These are phyloP conservation scores for Lepidonotus clava DNA, from an alignment of 2,888 invertebrate genomes.

Conservation along the genomic window DNA sequence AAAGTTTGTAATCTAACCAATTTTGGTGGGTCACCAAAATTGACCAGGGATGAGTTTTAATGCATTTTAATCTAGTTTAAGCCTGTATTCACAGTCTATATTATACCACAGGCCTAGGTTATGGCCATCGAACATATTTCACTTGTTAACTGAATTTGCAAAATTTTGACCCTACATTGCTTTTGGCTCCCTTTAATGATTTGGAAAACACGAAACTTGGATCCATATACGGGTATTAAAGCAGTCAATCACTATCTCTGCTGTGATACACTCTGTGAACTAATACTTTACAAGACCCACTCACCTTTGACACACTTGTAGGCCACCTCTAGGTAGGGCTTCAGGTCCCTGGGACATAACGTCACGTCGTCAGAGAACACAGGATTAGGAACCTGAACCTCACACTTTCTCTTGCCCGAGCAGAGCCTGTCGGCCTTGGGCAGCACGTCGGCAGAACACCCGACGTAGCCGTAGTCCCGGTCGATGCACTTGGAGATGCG, in stretches of 20 bases:
- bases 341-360: constrained; percentile 39
- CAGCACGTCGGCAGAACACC: constrained; percentile 48
- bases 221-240: neutral
- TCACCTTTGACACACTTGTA: constrained; percentile 52
- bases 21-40: too few relatives aligned
- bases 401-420: constrained; percentile 27
- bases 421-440: neutral
- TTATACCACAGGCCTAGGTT: too few relatives aligned
- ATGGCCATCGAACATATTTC: too few relatives aligned
- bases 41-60: too few relatives aligned
- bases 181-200: too few relatives aligned
- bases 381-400: neutral
- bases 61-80: too few relatives aligned
- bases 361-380: neutral
- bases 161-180: too few relatives aligned
- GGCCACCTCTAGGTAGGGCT: constrained; percentile 51
- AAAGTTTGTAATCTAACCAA: too few relatives aligned
- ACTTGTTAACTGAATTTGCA: too few relatives aligned
- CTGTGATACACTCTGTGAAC: neutral
- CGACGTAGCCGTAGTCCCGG: constrained; percentile 57
- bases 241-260: neutral
- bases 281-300: too few relatives aligned
- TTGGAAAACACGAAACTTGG: too few relatives aligned
- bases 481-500: constrained; percentile 43
- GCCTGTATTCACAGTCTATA: too few relatives aligned